Percentiles rank a stretch among this genome's conserved stretches.
phyloP scores from a whole-genome alignment of 2,113 vertebrate genomes.

The Amphiprion ocellaris region DNA sequence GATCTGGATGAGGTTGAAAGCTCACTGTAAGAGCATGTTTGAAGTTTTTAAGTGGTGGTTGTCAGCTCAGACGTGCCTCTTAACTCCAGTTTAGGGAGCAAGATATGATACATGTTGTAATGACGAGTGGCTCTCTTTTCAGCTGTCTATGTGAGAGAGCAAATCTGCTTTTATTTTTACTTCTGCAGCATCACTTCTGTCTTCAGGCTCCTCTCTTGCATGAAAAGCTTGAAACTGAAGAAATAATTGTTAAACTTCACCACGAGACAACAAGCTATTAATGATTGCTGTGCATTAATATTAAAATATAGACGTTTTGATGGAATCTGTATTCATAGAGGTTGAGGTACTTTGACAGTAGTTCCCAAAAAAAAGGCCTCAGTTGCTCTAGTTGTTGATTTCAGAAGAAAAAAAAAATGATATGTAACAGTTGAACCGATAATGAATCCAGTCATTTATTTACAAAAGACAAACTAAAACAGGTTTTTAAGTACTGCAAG shows the following conservation, averaged over 20 bases:
- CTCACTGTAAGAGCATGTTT: slow-evolving; percentile 49
- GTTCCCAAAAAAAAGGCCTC: neutral
- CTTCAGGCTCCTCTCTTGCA: slow-evolving; percentile 15
- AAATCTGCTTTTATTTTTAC: slow-evolving; percentile 42
- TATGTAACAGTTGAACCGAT: neutral
- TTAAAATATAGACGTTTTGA: too few relatives aligned
- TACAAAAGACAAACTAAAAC: neutral
- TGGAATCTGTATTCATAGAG: neutral
- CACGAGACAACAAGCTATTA: slow-evolving; percentile 71
- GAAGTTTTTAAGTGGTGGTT: slow-evolving; percentile 72
- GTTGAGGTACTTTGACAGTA: neutral
- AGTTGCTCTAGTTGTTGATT: neutral
- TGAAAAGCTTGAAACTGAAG: neutral
- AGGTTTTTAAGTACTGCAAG: neutral
- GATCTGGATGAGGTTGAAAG: slow-evolving; percentile 45
- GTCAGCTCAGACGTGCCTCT: slow-evolving; percentile 64
- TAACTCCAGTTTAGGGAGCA: slow-evolving; percentile 46
- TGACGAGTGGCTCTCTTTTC: slow-evolving; percentile 56
- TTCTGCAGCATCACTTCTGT: slow-evolving; percentile 14
- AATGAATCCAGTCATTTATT: slow-evolving; percentile 5
- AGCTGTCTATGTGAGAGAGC: slow-evolving; percentile 31
- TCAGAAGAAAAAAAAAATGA: neutral
- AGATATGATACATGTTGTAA: slow-evolving; percentile 64
- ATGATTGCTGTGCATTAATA: neutral
- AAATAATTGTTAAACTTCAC: slow-evolving; percentile 12